These are phyloP conservation scores for Nannospalax galili DNA, from an alignment of 2,113 vertebrate genomes.

Conservation along the genomic window DNA sequence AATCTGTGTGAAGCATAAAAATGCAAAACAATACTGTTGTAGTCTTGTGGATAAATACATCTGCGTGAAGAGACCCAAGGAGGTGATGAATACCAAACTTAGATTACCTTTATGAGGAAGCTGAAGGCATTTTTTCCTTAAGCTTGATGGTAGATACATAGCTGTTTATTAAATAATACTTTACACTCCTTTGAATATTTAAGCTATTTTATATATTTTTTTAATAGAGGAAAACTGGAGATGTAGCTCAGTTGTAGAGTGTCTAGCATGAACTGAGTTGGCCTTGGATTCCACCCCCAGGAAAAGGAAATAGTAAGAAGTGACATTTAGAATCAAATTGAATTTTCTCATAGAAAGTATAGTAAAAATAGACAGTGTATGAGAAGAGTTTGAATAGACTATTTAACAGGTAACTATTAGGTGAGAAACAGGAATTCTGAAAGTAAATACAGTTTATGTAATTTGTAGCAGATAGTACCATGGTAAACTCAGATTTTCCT, in stretches of 20 bases:
- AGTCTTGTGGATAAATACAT: background rate
- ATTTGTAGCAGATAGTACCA: conserved; percentile 22
- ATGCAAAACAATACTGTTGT: conserved; percentile 11
- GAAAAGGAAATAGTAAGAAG: background rate
- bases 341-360: background rate
- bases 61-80: background rate
- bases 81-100: conserved; percentile 24
- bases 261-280: background rate
- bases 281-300: background rate
- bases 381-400: conserved; percentile 38
- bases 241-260: background rate
- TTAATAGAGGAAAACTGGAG: background rate
- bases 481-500: conserved; percentile 23
- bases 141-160: too few relatives aligned
- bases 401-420: background rate
- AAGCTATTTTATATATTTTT: background rate
- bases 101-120: background rate
- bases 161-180: conserved; percentile 16
- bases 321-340: background rate
- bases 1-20: conserved; percentile 24
- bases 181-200: background rate
- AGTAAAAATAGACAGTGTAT: conserved; percentile 14
- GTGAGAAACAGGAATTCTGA: conserved; percentile 32
- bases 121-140: conserved; percentile 37
- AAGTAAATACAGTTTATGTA: background rate